Evolutionary conservation across 2,113 vertebrate genomes (phyloP).

Genomic region (Etheostoma cragini): DNA sequence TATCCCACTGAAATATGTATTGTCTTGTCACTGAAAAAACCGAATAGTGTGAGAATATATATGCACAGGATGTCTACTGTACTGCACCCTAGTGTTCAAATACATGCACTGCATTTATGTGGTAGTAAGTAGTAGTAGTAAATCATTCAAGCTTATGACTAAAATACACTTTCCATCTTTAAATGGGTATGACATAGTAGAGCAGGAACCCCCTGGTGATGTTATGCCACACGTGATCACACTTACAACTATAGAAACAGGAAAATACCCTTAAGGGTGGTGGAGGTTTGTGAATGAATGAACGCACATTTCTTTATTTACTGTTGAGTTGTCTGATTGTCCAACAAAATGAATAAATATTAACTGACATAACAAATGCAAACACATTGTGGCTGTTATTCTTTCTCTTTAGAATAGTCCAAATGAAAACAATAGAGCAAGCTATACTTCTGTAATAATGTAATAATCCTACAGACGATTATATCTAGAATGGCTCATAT

Average conservation of each 20-base stretch:
- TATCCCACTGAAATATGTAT: not conserved
- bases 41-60: not conserved
- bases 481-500: not conserved
- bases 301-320: not conserved
- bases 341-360: not conserved
- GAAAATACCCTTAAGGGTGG: not conserved
- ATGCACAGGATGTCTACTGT: not conserved
- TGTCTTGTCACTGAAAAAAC: not conserved
- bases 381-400: not conserved
- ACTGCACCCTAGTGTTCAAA: conserved; percentile 50
- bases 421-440: not conserved
- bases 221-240: conserved; percentile 23
- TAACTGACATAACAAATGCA: not conserved
- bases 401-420: not conserved
- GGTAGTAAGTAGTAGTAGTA: no score
- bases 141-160: conserved; percentile 20
- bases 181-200: conserved; percentile 44
- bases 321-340: not conserved
- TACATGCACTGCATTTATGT: conserved; percentile 18
- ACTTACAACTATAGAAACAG: not conserved
- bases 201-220: conserved; percentile 3
- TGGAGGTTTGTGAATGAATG: not conserved
- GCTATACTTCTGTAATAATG: not conserved
- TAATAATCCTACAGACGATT: not conserved
- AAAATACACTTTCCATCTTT: conserved; percentile 11